Conservation (phyloP, 2,888 invertebrate species). For the Nephrocerus scutellatus region DNA sequence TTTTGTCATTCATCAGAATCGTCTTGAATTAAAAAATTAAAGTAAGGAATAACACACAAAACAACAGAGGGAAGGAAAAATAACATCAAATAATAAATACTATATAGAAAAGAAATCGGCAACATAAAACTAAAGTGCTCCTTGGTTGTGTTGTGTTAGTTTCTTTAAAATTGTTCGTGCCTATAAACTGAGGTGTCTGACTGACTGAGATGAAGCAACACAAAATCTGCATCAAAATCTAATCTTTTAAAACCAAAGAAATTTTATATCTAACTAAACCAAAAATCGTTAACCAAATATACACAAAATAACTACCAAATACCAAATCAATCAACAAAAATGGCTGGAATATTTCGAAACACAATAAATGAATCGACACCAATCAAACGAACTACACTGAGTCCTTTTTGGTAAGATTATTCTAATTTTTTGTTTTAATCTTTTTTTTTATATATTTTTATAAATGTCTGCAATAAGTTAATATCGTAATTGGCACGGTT, state of each 20-base stretch:
- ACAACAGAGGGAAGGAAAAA: too few relatives aligned
- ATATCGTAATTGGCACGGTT: too few relatives aligned
- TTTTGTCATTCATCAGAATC: too few relatives aligned
- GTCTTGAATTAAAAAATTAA: too few relatives aligned
- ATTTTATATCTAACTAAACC: constrained; percentile 9
- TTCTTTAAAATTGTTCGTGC: too few relatives aligned
- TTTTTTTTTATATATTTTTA: constrained; percentile 11
- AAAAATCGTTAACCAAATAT: neutral
- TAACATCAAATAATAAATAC: too few relatives aligned
- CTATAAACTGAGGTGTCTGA: constrained; percentile 1
- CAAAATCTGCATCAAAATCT: neutral
- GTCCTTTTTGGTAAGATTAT: constrained; percentile 43
- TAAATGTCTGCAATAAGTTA: too few relatives aligned
- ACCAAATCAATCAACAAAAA: constrained; percentile 49
- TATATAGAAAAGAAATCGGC: too few relatives aligned
- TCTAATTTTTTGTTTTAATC: constrained; percentile 1
- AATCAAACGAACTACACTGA: constrained; percentile 37
- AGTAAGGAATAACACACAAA: too few relatives aligned
- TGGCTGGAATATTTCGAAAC: constrained; percentile 45
- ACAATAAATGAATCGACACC: constrained; percentile 34
- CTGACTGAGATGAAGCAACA: constrained; percentile 1
- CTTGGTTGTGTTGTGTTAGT: too few relatives aligned
- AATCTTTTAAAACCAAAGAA: constrained; percentile 7
- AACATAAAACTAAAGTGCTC: too few relatives aligned
- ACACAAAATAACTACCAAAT: neutral